Conservation (phyloP, 2,113 vertebrate genomes). For the Channa argus region DNA sequence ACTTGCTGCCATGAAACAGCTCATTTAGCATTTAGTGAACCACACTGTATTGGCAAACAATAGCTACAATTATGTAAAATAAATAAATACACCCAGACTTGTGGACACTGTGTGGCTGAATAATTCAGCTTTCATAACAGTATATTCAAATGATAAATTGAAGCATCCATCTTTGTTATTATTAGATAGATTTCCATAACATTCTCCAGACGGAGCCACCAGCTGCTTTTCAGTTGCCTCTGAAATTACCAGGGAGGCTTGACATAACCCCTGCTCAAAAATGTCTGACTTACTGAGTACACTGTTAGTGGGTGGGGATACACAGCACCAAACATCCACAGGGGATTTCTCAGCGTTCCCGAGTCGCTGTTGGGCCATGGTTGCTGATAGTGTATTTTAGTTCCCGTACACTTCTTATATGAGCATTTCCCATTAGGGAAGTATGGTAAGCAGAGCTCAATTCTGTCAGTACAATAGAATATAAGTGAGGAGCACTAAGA, state of each 20-base stretch:
- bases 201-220: constrained; percentile 12
- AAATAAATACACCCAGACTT: constrained; percentile 25
- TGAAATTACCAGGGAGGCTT: not conserved
- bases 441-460: not conserved
- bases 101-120: constrained; percentile 1
- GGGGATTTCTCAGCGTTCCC: constrained; percentile 1
- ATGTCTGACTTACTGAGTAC: constrained; percentile 7
- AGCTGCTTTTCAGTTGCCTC: not conserved
- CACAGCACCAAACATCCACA: constrained; percentile 20
- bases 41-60: constrained; percentile 22
- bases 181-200: constrained; percentile 22
- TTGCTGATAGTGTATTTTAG: constrained; percentile 5
- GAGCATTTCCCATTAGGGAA: constrained; percentile 21
- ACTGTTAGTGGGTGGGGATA: constrained; percentile 13
- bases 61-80: constrained; percentile 40
- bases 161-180: constrained; percentile 42
- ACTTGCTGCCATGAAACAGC: constrained; percentile 49
- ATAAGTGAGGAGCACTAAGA: constrained; percentile 2
- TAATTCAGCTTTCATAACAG: constrained; percentile 17
- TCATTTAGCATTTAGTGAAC: constrained; percentile 37
- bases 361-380: not conserved
- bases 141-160: constrained; percentile 30
- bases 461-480: not conserved
- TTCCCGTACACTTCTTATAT: constrained; percentile 7
- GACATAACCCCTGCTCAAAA: constrained; percentile 9